A percentile compares a stretch with the other conserved stretches of the same genome.
phyloP scores from a whole-genome alignment of 1,140 invertebrate genomes.

The Stegodyphus dumicola region DNA sequence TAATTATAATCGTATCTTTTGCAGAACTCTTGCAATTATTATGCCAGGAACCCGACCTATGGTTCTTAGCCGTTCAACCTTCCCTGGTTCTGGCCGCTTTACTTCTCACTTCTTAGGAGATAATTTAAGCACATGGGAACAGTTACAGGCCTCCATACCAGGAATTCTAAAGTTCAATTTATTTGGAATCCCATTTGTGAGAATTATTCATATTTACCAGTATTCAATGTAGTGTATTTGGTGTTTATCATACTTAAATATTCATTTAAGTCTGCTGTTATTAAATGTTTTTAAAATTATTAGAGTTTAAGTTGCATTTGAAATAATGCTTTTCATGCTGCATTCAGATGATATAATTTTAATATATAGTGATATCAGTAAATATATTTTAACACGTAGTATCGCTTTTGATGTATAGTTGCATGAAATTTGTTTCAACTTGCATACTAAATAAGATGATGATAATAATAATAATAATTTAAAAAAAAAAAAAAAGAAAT shows the following conservation, averaged over 20 bases:
- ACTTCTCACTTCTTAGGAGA: slow-evolving; percentile 73
- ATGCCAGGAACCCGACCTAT: slow-evolving; percentile 62
- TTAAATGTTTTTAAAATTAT: neutral
- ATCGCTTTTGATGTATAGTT: too few species aligned
- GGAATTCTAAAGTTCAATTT: slow-evolving; percentile 69
- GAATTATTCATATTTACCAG: slow-evolving; percentile 31
- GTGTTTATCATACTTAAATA: neutral
- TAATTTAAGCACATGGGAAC: slow-evolving; percentile 70
- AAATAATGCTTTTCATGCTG: too few species aligned
- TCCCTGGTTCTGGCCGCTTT: slow-evolving; percentile 71
- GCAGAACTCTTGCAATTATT: slow-evolving; percentile 59
- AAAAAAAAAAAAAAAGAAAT: too few species aligned
- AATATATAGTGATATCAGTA: too few species aligned
- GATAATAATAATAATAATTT: too few species aligned
- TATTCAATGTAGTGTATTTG: neutral
- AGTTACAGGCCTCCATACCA: slow-evolving; percentile 70
- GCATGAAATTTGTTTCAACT: too few species aligned
- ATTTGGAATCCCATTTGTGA: slow-evolving; percentile 69
- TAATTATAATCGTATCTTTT: neutral
- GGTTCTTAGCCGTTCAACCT: slow-evolving; percentile 72
- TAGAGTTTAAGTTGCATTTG: too few species aligned
- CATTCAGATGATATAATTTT: neutral
- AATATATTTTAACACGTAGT: too few species aligned
- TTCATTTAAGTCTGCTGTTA: neutral
- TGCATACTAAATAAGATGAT: too few species aligned